Evolutionary conservation across 2,888 invertebrate species (phyloP), one percentile per base, ranked within the genome.

Genomic region (Eucera pruinosa): DNA sequence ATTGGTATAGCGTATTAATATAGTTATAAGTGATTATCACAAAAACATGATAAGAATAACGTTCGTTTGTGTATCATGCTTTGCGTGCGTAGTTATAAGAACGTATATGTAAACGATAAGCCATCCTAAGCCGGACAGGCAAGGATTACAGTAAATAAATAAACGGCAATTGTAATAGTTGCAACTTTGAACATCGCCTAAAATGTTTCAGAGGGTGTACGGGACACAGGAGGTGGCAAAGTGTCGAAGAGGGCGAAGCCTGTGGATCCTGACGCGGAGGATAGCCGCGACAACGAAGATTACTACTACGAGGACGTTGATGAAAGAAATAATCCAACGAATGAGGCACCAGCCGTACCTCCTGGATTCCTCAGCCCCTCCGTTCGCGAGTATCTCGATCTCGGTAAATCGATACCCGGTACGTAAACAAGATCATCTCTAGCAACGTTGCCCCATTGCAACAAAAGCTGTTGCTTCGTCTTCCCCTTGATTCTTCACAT

Each of bases 371-470:
- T 97, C 85, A 97, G 96, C 91, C 96, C 97, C 48, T 97, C 97
- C 0, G 97, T 97, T 50, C 94, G 96, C 84, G 97, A 97, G 91
- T 97, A 97, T 92, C 94, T 97, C 83, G 97, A 97, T 93, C 94
- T 97, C 85, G 97, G 97, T 88, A 97, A 97, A 94, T 97, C 97
- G 81, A 97, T 97, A 93, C 97, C 97, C 88, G 97, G 97, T 97
- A 93, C 93, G 94, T 90, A 87, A 86, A 91, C 87, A 89, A 84
- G 82, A 86, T 88, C 86, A 86, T 87, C 82, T 74, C 71, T 45
- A 13, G 67, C 47, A 69, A 79, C 78, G 57, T 79, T 70, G 23
- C 65, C 41, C 55, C 68, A 70, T 80, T 78, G 75, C 64, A 41
- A 43, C 39, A 15, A 33, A 30, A 33, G 47, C 62, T 33, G 60